phyloP scores from a whole-genome alignment of 1,140 invertebrate species.

The Dinoponera quadriceps region DNA sequence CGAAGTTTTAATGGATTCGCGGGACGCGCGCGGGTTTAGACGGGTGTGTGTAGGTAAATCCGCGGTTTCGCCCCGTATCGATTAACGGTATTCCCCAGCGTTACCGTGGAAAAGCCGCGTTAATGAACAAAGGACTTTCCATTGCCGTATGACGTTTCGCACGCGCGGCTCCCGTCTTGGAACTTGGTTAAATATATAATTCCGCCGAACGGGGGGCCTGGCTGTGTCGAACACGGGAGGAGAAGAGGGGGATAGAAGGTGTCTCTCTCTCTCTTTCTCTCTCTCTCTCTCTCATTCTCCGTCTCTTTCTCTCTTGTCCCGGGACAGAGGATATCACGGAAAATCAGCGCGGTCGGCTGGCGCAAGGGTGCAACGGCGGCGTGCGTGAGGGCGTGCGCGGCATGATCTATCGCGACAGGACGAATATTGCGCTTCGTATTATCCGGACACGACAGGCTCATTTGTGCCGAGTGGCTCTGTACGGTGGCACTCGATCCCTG shows the following conservation, averaged over 20 bases:
- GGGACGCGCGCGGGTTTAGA: slow-evolving; percentile 21
- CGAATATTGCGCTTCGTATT: slow-evolving; percentile 74
- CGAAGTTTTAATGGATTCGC: slow-evolving; percentile 60
- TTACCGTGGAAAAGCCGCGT: slow-evolving; percentile 49
- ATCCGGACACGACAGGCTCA: slow-evolving; percentile 74
- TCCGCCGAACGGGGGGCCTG: too few species aligned
- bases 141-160: background rate
- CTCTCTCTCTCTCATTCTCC: too few species aligned
- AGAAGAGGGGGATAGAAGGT: background rate
- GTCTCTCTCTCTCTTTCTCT: too few species aligned
- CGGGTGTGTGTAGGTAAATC: slow-evolving; percentile 51
- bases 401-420: slow-evolving; percentile 73
- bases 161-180: background rate
- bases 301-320: background rate
- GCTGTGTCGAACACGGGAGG: background rate
- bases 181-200: background rate
- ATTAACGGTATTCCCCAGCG: slow-evolving; percentile 51
- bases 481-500: slow-evolving; percentile 70
- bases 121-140: slow-evolving; percentile 42
- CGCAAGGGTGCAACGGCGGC: slow-evolving; percentile 12
- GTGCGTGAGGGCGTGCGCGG: slow-evolving; percentile 12
- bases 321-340: background rate
- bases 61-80: slow-evolving; percentile 55
- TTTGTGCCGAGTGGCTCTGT: slow-evolving; percentile 72
- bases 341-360: background rate